Evolutionary conservation across 2,888 invertebrate species (phyloP).

Genomic region (Koerneria pararmatus): DNA sequence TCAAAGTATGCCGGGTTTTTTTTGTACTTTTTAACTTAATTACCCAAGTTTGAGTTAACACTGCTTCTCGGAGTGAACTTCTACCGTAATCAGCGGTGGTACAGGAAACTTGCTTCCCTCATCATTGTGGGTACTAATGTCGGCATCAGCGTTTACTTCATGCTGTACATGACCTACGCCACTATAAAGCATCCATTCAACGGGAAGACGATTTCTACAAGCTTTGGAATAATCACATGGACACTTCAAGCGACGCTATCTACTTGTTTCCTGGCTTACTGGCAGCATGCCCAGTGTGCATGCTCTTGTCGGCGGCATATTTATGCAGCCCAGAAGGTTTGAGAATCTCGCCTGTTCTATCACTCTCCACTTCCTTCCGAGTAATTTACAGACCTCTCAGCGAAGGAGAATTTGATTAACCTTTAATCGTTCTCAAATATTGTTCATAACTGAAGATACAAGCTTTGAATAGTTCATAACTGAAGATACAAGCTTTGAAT

Average conservation of each 20-base stretch:
- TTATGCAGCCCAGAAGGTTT: background rate
- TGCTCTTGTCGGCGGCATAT: background rate
- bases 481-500: no score
- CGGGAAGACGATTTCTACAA: background rate
- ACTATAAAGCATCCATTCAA: background rate
- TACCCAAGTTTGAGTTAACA: slow-evolving; percentile 12
- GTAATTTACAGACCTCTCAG: no score
- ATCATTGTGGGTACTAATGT: background rate
- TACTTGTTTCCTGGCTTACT: slow-evolving; percentile 4
- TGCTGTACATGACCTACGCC: background rate
- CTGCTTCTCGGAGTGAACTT: slow-evolving; percentile 12
- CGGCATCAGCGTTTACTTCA: slow-evolving; percentile 13
- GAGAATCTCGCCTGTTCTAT: no score
- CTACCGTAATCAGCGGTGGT: background rate
- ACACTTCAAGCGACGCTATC: slow-evolving; percentile 10
- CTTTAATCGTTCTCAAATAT: no score
- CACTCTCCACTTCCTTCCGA: no score
- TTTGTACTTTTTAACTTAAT: no score
- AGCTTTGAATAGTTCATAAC: no score
- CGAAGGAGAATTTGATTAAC: no score
- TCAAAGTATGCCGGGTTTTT: no score
- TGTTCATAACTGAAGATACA: no score
- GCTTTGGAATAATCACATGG: slow-evolving; percentile 6
- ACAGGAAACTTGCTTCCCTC: background rate
- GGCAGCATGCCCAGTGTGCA: background rate